These are phyloP conservation scores for Poecilobothrus nobilitatus DNA, from an alignment of 2,888 invertebrate genomes.

Conservation along the genomic window DNA sequence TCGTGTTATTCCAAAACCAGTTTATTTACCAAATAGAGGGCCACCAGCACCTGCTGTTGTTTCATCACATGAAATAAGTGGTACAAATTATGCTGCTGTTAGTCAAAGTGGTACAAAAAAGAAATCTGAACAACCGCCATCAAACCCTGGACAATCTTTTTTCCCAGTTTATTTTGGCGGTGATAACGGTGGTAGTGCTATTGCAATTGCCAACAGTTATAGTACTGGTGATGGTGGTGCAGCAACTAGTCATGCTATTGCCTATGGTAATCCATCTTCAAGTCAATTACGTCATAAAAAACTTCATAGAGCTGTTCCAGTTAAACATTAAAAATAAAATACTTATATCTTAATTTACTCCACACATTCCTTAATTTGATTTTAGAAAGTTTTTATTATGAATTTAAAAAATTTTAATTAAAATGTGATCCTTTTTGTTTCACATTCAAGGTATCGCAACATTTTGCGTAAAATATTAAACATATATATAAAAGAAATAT, in stretches of 20 bases:
- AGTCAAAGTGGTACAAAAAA: neutral
- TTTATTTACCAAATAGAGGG: neutral
- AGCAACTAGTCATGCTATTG: slow-evolving; percentile 43
- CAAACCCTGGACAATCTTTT: slow-evolving; percentile 36
- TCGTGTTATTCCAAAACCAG: neutral
- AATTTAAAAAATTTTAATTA: neutral
- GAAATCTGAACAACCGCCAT: slow-evolving; percentile 12
- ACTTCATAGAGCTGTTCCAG: neutral
- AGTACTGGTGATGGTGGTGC: slow-evolving; percentile 44
- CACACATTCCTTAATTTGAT: neutral
- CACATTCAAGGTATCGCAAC: neutral
- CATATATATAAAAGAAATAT: too few species aligned
- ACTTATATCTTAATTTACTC: neutral
- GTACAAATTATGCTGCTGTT: neutral
- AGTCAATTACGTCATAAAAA: neutral
- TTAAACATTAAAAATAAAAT: neutral
- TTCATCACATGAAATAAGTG: neutral
- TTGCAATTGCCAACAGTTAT: slow-evolving; percentile 44
- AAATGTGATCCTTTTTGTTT: neutral
- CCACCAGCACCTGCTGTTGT: neutral
- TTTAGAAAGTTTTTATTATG: neutral
- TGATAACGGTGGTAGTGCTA: slow-evolving; percentile 38
- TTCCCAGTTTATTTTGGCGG: slow-evolving; percentile 43
- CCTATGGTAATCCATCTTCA: slow-evolving; percentile 38
- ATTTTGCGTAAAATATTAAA: neutral